Evolutionary conservation across 2,888 invertebrate species (phyloP).

Genomic region (Encarsia formosa): DNA sequence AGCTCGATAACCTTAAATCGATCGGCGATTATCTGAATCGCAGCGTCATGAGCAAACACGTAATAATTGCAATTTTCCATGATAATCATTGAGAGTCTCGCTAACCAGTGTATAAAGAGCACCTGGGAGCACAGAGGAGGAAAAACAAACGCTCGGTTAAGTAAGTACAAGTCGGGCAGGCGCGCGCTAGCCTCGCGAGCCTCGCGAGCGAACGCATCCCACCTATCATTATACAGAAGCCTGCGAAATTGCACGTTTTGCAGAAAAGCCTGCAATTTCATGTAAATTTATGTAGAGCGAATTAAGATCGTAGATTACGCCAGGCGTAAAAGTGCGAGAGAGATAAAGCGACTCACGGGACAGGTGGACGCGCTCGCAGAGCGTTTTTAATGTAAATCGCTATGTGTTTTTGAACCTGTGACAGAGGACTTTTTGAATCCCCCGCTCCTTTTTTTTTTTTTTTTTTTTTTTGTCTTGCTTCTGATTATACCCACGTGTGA

Average conservation of each 20-base stretch:
- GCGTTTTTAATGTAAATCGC: too few species aligned
- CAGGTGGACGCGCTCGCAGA: constrained; percentile 18
- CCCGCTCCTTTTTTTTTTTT: too few species aligned
- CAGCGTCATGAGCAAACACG: too few species aligned
- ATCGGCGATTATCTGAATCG: too few species aligned
- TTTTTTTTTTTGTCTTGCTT: too few species aligned
- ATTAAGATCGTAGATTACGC: constrained; percentile 45
- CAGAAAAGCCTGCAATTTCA: constrained; percentile 47
- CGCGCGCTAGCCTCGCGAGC: not conserved
- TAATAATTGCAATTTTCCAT: too few species aligned
- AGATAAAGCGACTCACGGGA: constrained; percentile 20
- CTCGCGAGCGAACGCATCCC: constrained; percentile 21
- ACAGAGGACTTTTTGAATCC: not conserved
- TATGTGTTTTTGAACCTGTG: too few species aligned
- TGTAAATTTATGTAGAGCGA: constrained; percentile 47
- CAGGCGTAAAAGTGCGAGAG: constrained; percentile 16
- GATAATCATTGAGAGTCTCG: too few species aligned
- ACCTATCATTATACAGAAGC: constrained; percentile 36
- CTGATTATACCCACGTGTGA: too few species aligned
- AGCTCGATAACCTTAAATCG: too few species aligned
- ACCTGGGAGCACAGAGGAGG: too few species aligned
- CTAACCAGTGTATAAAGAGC: too few species aligned
- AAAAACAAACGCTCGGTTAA: constrained; percentile 32
- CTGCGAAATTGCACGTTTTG: constrained; percentile 41
- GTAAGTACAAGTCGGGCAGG: constrained; percentile 15